Evolutionary conservation across 2,113 vertebrate genomes (phyloP), one percentile per base, ranked within the genome.

Genomic region (Plecotus auritus): DNA sequence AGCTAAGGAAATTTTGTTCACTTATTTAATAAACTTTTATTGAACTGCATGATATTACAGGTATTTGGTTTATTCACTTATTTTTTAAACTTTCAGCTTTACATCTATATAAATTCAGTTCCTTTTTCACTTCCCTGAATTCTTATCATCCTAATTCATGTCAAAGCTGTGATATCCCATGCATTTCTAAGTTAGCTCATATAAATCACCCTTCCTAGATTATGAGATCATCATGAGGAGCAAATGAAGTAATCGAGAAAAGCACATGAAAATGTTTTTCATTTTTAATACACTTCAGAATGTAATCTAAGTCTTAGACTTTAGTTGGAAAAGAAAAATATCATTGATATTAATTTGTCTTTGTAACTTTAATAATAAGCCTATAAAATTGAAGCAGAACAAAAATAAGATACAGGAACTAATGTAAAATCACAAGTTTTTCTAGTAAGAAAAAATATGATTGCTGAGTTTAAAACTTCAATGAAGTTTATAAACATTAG

Each of bases 51-150:
- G 28, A 13, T 49, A 64, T 49, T 83, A 64, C 28, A 77, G 47
- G 37, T 47, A 84, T 85, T 93, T 89, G 26, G 1, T 30, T 94
- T 70, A 82, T 51, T 45, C 32, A 81, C 47, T 90, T 83, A 30
- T 67, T 77, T 92, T 95, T 89, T 37, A 89, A 94, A 45, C 9
- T 83, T 92, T 85, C 20, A 45, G 9, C 22, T 91, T 93, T 88
- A 37, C 0, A 37, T 61, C 12, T 82, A 70, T 66, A 23, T 80
- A 85, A 69, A 67, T 70, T 56, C 23, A 73, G 37, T 91, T 87
- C 7, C 32, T 54, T 59, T 94, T 73, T 59, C 20, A 37, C 40
- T 66, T 81, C 69, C 18, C 22, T 83, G 72, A 72, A 49, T 66
- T 91, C 30, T 93, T 87, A 16, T 30, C 32, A 73, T 64, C 17